Conservation (phyloP, 2,797 vertebrate genomes). For the Dallia pectoralis region DNA sequence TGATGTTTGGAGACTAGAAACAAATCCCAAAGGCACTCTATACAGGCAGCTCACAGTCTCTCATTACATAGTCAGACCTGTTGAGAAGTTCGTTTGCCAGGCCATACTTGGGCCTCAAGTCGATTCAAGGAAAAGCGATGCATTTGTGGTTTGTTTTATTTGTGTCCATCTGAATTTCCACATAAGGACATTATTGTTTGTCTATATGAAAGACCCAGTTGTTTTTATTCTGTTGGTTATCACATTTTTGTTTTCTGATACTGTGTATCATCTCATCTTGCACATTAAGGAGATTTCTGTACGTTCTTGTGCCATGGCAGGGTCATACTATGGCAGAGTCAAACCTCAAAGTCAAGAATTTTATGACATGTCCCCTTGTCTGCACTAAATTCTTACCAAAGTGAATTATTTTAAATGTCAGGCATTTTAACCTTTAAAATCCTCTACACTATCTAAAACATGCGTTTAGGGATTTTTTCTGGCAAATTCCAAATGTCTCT, state of each 20-base stretch:
- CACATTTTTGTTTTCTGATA: slow-evolving; percentile 38
- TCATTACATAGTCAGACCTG: slow-evolving; percentile 42
- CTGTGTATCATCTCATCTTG: slow-evolving; percentile 27
- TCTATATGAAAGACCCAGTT: background rate
- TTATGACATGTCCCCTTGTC: slow-evolving; percentile 24
- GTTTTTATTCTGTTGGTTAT: background rate
- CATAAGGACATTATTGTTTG: background rate
- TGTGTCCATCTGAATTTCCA: background rate
- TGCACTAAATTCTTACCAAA: background rate
- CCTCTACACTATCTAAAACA: background rate
- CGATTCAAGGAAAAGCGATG: slow-evolving; percentile 45
- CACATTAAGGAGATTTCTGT: slow-evolving; percentile 19
- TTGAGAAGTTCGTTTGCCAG: slow-evolving; percentile 47
- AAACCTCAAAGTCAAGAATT: slow-evolving; percentile 1
- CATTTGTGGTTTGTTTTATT: slow-evolving; percentile 18
- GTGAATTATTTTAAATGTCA: slow-evolving; percentile 8
- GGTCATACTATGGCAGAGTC: slow-evolving; percentile 14
- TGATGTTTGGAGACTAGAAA: slow-evolving; percentile 47
- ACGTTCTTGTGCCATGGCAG: background rate
- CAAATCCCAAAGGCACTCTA: slow-evolving; percentile 46
- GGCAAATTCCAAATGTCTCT: too few species aligned
- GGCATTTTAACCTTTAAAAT: background rate
- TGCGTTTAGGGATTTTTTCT: background rate
- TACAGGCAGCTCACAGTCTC: slow-evolving; percentile 35
- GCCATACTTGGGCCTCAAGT: slow-evolving; percentile 24